phyloP scores from a whole-genome alignment of 2,888 invertebrate species.

The Leptura quadrifasciata region DNA sequence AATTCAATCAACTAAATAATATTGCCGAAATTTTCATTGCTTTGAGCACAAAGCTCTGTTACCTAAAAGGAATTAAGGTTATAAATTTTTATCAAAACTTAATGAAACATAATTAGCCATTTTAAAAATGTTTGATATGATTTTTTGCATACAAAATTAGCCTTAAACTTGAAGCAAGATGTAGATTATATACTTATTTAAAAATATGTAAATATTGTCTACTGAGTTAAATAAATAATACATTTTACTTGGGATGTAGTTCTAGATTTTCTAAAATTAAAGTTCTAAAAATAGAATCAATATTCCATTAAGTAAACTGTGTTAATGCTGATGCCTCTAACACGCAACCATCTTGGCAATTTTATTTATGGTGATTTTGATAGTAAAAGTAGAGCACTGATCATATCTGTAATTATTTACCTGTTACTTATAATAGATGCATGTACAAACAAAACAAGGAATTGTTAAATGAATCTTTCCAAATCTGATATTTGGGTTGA shows the following conservation, averaged over 20 bases:
- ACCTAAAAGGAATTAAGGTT: too few species aligned
- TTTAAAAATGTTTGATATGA: too few species aligned
- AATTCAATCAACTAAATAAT: too few species aligned
- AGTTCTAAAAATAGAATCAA: constrained; percentile 28
- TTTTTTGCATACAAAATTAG: too few species aligned
- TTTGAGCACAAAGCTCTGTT: too few species aligned
- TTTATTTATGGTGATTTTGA: constrained; percentile 36
- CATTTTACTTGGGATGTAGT: background rate
- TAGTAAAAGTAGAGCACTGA: constrained; percentile 36
- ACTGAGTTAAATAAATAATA: too few species aligned
- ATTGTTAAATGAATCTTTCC: background rate
- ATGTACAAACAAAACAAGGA: background rate
- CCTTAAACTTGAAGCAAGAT: too few species aligned
- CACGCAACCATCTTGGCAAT: constrained; percentile 39
- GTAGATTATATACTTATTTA: too few species aligned
- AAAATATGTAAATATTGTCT: too few species aligned
- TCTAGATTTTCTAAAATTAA: background rate
- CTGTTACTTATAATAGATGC: background rate
- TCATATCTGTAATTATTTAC: constrained; percentile 25
- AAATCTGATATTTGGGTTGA: background rate
- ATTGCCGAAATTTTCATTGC: too few species aligned
- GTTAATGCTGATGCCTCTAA: constrained; percentile 32
- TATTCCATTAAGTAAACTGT: constrained; percentile 36
- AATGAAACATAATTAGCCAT: too few species aligned
- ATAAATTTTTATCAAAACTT: too few species aligned